phyloP scores from a whole-genome alignment of 2,888 invertebrate species.

The Tanypteryx hageni region DNA sequence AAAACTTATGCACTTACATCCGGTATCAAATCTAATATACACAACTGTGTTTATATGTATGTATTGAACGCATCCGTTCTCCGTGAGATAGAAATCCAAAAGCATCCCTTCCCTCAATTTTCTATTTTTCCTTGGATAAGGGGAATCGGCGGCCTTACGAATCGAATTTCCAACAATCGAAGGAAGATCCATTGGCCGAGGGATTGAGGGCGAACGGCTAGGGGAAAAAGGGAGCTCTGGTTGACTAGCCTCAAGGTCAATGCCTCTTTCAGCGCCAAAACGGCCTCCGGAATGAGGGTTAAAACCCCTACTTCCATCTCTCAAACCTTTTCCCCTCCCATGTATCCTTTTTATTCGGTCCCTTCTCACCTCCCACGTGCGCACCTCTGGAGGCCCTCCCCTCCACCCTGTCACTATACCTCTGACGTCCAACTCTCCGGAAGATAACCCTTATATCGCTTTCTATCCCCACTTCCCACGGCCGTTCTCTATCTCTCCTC shows the following conservation, averaged over 20 bases:
- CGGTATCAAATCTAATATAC: no score
- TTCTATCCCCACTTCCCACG: background rate
- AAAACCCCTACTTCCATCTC: background rate
- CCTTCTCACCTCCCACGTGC: background rate
- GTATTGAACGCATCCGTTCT: no score
- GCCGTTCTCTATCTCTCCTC: no score
- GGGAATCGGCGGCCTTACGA: background rate
- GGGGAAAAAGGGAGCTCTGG: background rate
- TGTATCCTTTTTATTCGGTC: background rate
- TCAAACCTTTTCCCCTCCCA: background rate
- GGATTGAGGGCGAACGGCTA: background rate
- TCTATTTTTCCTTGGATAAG: no score
- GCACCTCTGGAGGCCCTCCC: background rate
- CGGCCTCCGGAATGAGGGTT: background rate
- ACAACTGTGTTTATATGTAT: no score
- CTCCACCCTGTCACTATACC: no score
- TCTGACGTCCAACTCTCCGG: background rate
- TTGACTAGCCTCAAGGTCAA: slow-evolving; percentile 15
- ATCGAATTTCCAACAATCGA: background rate
- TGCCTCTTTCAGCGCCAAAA: slow-evolving; percentile 7
- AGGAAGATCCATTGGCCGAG: background rate
- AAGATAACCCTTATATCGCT: background rate
- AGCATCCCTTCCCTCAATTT: no score
- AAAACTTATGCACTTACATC: no score
- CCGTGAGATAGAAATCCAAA: no score